phyloP scores from a whole-genome alignment of 2,888 invertebrate genomes.

The Acleris literana region DNA sequence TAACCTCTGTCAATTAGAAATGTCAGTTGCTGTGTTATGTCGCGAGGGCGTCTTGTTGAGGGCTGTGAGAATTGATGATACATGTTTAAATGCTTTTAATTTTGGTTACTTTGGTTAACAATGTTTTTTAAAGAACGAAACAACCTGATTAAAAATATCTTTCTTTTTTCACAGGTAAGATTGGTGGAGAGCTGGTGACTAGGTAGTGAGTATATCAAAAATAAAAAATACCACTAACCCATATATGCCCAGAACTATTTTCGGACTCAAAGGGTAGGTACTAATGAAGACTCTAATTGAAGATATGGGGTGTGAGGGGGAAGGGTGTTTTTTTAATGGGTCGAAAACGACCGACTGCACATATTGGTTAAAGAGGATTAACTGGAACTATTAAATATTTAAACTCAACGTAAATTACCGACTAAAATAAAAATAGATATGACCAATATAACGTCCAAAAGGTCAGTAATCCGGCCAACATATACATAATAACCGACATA shows the following conservation, averaged over 20 bases:
- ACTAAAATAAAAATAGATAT: constrained; percentile 25
- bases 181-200: background rate
- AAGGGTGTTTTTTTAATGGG: no score
- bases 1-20: constrained; percentile 23
- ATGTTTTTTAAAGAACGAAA: no score
- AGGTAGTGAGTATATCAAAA: background rate
- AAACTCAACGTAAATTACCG: constrained; percentile 12
- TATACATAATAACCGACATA: constrained; percentile 32
- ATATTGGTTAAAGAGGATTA: no score
- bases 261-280: no score
- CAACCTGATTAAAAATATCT: no score
- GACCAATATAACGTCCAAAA: constrained; percentile 27
- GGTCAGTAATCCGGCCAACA: constrained; percentile 18
- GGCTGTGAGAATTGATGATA: background rate
- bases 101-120: no score
- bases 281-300: no score
- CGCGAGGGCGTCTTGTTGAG: background rate
- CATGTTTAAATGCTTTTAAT: background rate
- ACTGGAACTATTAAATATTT: background rate
- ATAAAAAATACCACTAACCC: no score
- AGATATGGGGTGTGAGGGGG: no score
- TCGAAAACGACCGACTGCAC: no score
- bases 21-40: constrained; percentile 10
- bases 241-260: no score
- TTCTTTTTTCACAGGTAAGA: no score